These are phyloP conservation scores for Plodia interpunctella DNA, from an alignment of 1,140 invertebrate species.

Conservation along the genomic window DNA sequence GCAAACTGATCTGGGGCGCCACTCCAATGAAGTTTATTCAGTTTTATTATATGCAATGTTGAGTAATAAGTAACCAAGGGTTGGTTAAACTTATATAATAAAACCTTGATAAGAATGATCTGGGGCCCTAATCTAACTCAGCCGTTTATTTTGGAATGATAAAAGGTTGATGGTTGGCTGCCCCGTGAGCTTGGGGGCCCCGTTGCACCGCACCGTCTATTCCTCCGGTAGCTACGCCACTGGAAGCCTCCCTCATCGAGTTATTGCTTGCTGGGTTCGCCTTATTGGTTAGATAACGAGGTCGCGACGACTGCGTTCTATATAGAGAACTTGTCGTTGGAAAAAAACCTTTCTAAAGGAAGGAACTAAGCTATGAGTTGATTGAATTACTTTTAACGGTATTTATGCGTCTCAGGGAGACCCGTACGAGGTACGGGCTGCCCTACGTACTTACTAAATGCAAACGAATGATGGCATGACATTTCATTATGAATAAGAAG, in stretches of 20 bases:
- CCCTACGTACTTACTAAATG: background rate
- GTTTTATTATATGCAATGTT: too few species aligned
- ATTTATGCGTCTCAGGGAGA: conserved; percentile 26
- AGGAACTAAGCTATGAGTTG: conserved; percentile 15
- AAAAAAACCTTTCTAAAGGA: conserved; percentile 18
- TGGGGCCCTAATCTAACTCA: too few species aligned
- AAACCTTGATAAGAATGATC: too few species aligned
- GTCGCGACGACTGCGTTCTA: conserved; percentile 13
- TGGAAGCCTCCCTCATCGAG: conserved; percentile 20
- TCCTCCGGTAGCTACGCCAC: too few species aligned
- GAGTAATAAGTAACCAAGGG: too few species aligned
- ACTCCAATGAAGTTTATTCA: too few species aligned
- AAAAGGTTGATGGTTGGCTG: too few species aligned
- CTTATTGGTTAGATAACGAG: conserved; percentile 23
- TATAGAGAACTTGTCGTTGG: conserved; percentile 14
- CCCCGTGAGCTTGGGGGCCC: too few species aligned
- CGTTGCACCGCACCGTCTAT: too few species aligned
- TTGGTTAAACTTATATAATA: too few species aligned
- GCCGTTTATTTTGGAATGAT: too few species aligned
- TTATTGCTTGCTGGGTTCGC: conserved; percentile 18
- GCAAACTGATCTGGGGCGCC: too few species aligned
- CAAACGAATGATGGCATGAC: background rate
- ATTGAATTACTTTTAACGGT: conserved; percentile 18
- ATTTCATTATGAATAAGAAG: background rate
- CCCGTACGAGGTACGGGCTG: conserved; percentile 46